These are phyloP conservation scores for Helleia helle DNA, from an alignment of 2,888 invertebrate species.

Conservation along the genomic window DNA sequence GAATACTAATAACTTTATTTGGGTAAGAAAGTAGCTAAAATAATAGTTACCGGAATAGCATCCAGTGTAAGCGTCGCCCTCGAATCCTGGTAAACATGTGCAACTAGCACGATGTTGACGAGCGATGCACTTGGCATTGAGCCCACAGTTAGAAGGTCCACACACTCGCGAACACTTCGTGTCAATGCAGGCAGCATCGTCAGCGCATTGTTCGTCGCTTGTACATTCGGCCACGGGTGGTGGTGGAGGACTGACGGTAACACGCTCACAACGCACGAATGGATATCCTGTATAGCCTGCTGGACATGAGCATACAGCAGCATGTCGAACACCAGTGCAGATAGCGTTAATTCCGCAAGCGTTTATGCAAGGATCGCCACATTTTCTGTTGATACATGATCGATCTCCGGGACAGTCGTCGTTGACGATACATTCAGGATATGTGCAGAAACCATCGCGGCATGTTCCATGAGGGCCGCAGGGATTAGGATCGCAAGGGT, in stretches of 20 bases:
- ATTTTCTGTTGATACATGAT: conserved; percentile 87
- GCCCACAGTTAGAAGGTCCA: conserved; percentile 80
- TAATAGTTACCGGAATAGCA: conserved; percentile 78
- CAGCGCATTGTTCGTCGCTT: conserved; percentile 84
- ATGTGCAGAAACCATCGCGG: conserved; percentile 77
- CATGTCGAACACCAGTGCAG: conserved; percentile 81
- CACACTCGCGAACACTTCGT: conserved; percentile 85
- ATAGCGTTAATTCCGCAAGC: conserved; percentile 90
- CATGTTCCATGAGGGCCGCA: conserved; percentile 82
- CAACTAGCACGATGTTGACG: conserved; percentile 87
- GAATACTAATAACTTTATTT: neutral
- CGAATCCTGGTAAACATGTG: conserved; percentile 85
- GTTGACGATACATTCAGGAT: conserved; percentile 91
- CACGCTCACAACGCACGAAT: conserved; percentile 79
- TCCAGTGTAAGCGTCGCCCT: conserved; percentile 86
- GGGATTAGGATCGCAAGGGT: conserved; percentile 81
- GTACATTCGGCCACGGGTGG: conserved; percentile 83
- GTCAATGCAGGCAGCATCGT: conserved; percentile 87
- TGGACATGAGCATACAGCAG: conserved; percentile 88
- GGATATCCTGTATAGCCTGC: conserved; percentile 84
- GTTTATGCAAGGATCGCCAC: conserved; percentile 86
- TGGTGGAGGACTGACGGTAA: conserved; percentile 36
- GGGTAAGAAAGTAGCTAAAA: neutral
- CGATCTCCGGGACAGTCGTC: conserved; percentile 88
- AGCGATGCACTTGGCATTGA: conserved; percentile 84